Conservation (phyloP, 2,797 vertebrate genomes). For the Neostethus bicornis region DNA sequence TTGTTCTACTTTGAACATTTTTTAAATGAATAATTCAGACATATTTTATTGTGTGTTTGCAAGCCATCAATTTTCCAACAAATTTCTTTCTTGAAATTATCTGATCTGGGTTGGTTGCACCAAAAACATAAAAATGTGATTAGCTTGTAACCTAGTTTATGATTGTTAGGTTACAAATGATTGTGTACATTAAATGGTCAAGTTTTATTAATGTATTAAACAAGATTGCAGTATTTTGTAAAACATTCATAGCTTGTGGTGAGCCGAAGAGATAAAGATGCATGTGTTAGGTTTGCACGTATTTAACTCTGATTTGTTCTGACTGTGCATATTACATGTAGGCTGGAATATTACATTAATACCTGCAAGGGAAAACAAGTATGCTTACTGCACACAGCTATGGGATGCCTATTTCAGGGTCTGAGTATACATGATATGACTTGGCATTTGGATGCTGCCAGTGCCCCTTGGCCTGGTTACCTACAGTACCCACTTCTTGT, state of each 20-base stretch:
- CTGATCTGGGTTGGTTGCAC: slow-evolving; percentile 33
- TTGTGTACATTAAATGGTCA: too few relatives aligned
- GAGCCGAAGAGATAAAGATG: slow-evolving; percentile 1
- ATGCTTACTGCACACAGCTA: slow-evolving; percentile 34
- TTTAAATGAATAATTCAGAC: too few relatives aligned
- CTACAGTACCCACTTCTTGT: slow-evolving; percentile 30
- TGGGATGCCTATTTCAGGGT: slow-evolving; percentile 31
- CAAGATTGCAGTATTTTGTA: too few relatives aligned
- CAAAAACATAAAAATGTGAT: slow-evolving; percentile 29
- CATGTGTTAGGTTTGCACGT: slow-evolving; percentile 29
- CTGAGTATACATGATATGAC: slow-evolving; percentile 51
- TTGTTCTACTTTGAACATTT: too few relatives aligned
- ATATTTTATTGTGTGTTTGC: slow-evolving; percentile 20
- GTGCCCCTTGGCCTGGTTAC: slow-evolving; percentile 40
- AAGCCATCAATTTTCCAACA: slow-evolving; percentile 33
- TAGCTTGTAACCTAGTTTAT: slow-evolving; percentile 29
- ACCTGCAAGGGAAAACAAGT: slow-evolving; percentile 26
- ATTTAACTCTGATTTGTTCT: slow-evolving; percentile 20
- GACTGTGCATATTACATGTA: slow-evolving; percentile 9
- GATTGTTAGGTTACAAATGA: slow-evolving; percentile 1
- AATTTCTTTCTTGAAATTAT: slow-evolving; percentile 32
- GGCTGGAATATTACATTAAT: slow-evolving; percentile 28
- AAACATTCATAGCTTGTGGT: too few relatives aligned
- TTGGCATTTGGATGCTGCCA: slow-evolving; percentile 50
- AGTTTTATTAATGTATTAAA: neutral